Evolutionary conservation across 1,140 invertebrate species (phyloP), one percentile per base, ranked within the genome.

Genomic region (Calephelis nemesis): DNA sequence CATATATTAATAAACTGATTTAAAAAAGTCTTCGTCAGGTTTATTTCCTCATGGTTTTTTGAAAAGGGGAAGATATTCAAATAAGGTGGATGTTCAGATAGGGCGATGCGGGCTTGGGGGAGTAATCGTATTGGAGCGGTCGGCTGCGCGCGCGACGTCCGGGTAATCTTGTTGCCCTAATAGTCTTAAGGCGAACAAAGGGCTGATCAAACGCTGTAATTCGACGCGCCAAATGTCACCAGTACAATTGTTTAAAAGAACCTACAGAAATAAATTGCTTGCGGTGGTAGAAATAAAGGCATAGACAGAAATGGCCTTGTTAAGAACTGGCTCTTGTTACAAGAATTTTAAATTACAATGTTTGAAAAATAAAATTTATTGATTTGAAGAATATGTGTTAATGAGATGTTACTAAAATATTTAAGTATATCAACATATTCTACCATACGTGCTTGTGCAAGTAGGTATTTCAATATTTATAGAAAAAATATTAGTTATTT

Each of bases 101-200:
- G 30, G 64, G 69, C 50, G 65, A 58, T 48, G 73, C 39, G 62
- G 45, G 66, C 54, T 45, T 54, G 40, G 62, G 58, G 76, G 64
- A 67, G 65, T 87, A 86, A 85, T 85, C 82, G 77, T 77, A 77
- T 87, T 74, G 67, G 58, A 63, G 47, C 77, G 80, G 77, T 77
- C 74, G 80, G 78, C 72, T 82, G 83, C 80, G 83, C 81, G 79
- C 77, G 80, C 84, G 83, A 76, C 76, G 76, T 71, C 78, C 82
- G 81, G 78, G 73, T 87, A 88, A 88, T 88, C 86, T 79, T 74
- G 75, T 88, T 87, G 79, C 78, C 67, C 70, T 88, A 88, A 88
- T 86, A 77, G 81, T 85, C 86, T 88, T 88, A 88, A 84, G 79
- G 81, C 81, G 79, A 74, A 87, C 84, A 87, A 88, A 87, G 83